These are phyloP conservation scores for Chloropsis hardwickii DNA, from an alignment of 2,113 vertebrate species.

Conservation along the genomic window DNA sequence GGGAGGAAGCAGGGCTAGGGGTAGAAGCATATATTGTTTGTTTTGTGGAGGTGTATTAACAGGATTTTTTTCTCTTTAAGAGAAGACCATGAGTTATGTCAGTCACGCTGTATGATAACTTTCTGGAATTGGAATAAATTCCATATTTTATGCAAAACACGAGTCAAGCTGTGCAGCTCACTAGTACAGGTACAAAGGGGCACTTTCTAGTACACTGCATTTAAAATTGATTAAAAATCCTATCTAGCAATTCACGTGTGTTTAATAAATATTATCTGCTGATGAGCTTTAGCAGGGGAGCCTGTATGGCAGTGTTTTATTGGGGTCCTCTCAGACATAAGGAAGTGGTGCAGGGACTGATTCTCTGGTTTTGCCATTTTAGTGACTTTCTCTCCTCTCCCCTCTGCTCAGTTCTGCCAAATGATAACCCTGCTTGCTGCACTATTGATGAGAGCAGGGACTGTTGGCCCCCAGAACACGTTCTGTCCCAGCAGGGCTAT, in stretches of 20 bases:
- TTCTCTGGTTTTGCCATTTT: neutral
- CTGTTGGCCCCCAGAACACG: neutral
- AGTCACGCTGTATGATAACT: constrained; percentile 20
- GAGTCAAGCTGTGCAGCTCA: neutral
- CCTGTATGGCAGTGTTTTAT: neutral
- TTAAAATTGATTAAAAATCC: neutral
- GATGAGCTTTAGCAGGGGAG: neutral
- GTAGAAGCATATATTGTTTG: constrained; percentile 49
- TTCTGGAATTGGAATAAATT: constrained; percentile 22
- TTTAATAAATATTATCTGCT: neutral
- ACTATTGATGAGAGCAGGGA: neutral
- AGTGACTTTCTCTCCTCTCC: neutral
- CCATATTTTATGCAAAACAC: neutral
- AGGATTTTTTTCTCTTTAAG: constrained; percentile 26
- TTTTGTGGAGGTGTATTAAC: constrained; percentile 19
- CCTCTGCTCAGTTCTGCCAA: neutral
- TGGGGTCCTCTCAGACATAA: neutral
- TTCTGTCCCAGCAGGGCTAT: neutral
- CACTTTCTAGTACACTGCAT: neutral
- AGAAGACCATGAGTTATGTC: constrained; percentile 46
- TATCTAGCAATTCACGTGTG: neutral
- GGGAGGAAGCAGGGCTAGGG: constrained; percentile 55
- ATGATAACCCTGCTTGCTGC: neutral
- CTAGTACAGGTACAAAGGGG: neutral
- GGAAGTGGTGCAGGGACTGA: neutral